Conservation (phyloP, 2,888 invertebrate species). For the Electrophaes corylata region DNA sequence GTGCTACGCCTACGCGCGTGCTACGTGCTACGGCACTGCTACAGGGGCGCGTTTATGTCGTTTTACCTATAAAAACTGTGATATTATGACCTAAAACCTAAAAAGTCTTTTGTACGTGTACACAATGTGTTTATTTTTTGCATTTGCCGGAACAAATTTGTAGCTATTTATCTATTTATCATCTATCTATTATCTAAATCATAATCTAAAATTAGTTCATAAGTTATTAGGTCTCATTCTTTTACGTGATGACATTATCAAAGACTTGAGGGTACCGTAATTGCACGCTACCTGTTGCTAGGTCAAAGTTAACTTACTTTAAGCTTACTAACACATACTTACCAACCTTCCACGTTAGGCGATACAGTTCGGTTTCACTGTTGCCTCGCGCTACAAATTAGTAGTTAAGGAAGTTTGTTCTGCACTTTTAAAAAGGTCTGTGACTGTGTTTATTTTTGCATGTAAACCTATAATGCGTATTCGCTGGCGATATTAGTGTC, state of each 20-base stretch:
- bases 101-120: too few species aligned
- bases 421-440: neutral
- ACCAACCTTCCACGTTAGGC: neutral
- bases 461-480: neutral
- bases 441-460: neutral
- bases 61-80: slow-evolving; percentile 14
- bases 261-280: neutral
- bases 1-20: slow-evolving; percentile 29
- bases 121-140: too few species aligned
- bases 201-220: too few species aligned
- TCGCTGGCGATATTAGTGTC: slow-evolving; percentile 29
- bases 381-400: neutral
- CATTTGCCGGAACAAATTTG: too few species aligned
- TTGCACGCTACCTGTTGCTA: neutral
- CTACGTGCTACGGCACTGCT: slow-evolving; percentile 31
- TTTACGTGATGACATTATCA: neutral
- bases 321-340: neutral
- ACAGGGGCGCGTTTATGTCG: slow-evolving; percentile 33
- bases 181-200: too few species aligned
- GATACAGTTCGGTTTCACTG: neutral
- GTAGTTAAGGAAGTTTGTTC: neutral
- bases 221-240: too few species aligned
- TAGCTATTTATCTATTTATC: too few species aligned
- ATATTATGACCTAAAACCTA: too few species aligned
- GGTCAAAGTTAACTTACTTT: neutral